These are phyloP conservation scores for Antitype chi DNA, from an alignment of 2,888 invertebrate genomes.

Conservation along the genomic window DNA sequence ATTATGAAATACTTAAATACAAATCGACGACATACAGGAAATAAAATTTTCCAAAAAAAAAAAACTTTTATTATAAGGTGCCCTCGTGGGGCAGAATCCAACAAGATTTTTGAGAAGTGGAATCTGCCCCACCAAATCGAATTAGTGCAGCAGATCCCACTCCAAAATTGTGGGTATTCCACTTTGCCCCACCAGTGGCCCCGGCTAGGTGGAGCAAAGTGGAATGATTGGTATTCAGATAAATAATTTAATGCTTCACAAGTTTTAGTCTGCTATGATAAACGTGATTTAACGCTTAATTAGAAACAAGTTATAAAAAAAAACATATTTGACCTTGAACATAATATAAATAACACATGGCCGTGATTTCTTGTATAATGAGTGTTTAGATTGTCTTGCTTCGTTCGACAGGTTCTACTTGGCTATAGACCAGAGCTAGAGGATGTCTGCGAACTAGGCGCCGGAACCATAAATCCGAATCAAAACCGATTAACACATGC, in stretches of 20 bases:
- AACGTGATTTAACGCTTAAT: background rate
- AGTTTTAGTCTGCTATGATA: background rate
- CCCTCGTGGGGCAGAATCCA: too few species aligned
- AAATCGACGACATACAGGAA: background rate
- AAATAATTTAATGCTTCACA: background rate
- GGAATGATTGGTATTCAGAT: too few species aligned
- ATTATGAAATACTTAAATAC: background rate
- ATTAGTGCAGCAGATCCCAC: too few species aligned
- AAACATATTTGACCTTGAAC: background rate
- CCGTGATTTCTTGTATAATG: background rate
- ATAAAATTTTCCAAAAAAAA: too few species aligned
- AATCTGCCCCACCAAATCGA: too few species aligned
- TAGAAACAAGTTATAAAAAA: background rate
- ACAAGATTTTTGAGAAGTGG: too few species aligned
- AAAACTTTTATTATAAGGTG: too few species aligned
- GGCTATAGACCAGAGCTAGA: background rate
- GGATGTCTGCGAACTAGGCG: background rate
- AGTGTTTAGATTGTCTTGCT: background rate
- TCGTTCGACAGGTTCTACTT: background rate
- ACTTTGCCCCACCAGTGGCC: too few species aligned
- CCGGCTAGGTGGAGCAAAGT: too few species aligned
- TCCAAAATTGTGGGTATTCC: too few species aligned
- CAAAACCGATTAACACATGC: background rate
- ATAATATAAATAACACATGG: background rate
- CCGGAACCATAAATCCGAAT: background rate